Conservation (phyloP, 2,888 invertebrate species). For the Cerastis rubricosa region DNA sequence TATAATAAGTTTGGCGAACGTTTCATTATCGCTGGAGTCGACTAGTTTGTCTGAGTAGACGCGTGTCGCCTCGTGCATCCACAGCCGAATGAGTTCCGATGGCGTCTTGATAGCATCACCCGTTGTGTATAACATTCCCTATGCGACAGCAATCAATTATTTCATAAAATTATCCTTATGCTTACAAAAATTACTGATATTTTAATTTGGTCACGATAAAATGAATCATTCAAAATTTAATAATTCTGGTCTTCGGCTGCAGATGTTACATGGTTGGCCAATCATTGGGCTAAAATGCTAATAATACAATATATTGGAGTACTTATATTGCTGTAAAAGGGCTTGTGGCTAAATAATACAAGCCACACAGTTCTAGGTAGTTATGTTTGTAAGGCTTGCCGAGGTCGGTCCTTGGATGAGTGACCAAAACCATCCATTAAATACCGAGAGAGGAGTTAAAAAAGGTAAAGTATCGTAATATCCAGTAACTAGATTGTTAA, state of each 20-base stretch:
- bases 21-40: constrained; percentile 94
- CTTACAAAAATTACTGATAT: neutral
- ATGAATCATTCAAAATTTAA: neutral
- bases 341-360: neutral
- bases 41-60: constrained; percentile 98
- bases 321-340: neutral
- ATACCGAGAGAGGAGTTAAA: neutral
- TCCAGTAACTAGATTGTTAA: neutral
- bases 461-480: neutral
- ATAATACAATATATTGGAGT: neutral
- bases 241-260: neutral
- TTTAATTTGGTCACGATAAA: too few species aligned
- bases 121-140: constrained; percentile 96
- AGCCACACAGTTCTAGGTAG: neutral
- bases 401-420: neutral
- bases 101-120: constrained; percentile 93
- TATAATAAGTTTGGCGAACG: constrained; percentile 93
- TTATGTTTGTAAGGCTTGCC: too few species aligned
- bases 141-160: constrained; percentile 23
- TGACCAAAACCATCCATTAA: too few species aligned
- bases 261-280: too few species aligned
- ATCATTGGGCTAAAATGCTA: neutral
- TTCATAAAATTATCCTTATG: neutral
- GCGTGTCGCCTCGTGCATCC: constrained; percentile 97
- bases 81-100: constrained; percentile 94